A percentile compares a stretch with the other conserved stretches of the same genome.
These are phyloP conservation scores for Perccottus glenii DNA, from an alignment of 2,113 vertebrate genomes.

Conservation along the genomic window DNA sequence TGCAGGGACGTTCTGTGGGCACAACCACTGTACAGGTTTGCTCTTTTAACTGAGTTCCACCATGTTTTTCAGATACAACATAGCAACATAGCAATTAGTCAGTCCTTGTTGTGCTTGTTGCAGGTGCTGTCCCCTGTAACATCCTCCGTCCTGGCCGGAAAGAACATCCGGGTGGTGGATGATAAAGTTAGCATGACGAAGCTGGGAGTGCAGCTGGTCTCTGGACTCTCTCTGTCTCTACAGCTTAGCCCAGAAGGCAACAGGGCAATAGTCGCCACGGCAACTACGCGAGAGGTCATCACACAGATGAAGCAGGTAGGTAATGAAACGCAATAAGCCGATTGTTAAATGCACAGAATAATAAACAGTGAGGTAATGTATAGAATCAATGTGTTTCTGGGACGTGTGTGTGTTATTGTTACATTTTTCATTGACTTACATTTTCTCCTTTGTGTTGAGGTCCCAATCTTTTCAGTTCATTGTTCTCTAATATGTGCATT, in stretches of 20 bases:
- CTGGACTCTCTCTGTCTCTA: conserved; percentile 88
- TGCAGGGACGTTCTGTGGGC: conserved; percentile 88
- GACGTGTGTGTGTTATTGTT: too few species aligned
- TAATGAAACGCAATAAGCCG: too few species aligned
- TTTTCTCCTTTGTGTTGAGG: neutral
- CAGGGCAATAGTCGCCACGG: conserved; percentile 87
- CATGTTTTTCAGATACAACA: neutral
- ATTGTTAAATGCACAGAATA: too few species aligned
- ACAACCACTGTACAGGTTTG: conserved; percentile 89
- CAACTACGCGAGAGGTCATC: conserved; percentile 85
- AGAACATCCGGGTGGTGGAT: conserved; percentile 88
- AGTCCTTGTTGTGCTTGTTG: conserved; percentile 13
- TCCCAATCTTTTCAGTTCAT: neutral
- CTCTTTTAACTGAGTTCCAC: neutral
- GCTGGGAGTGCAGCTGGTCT: conserved; percentile 91
- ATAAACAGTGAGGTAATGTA: too few species aligned
- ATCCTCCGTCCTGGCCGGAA: conserved; percentile 87
- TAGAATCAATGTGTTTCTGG: too few species aligned
- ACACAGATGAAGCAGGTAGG: conserved; percentile 88
- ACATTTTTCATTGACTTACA: neutral
- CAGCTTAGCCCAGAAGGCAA: conserved; percentile 90
- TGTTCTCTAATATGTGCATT: neutral
- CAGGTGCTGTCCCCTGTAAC: conserved; percentile 94
- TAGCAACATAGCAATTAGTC: neutral
- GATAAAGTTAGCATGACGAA: conserved; percentile 95